Evolutionary conservation across 2,797 vertebrate species (phyloP).

Genomic region (Enteromius fasciolatus): DNA sequence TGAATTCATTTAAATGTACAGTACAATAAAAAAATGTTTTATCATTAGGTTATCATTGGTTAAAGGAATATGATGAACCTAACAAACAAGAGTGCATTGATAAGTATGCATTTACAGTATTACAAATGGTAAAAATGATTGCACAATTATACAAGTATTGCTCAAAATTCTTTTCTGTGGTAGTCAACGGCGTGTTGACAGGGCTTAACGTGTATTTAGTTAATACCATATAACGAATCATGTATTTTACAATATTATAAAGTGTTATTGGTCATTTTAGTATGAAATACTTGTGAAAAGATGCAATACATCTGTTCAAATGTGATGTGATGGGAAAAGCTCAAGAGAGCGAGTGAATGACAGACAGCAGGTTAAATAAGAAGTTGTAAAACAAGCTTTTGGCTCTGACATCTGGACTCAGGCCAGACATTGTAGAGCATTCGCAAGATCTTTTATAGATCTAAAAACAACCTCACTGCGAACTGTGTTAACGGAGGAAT

Average conservation of each 20-base stretch:
- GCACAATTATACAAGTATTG: background rate
- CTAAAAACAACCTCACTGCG: constrained; percentile 6
- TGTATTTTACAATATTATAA: background rate
- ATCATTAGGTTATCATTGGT: background rate
- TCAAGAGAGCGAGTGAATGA: constrained; percentile 7
- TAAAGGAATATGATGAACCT: background rate
- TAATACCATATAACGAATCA: background rate
- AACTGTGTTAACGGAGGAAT: background rate
- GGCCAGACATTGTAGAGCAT: constrained; percentile 1
- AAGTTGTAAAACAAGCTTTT: constrained; percentile 25
- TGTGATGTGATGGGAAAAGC: background rate
- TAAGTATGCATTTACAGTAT: background rate
- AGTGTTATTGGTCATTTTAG: background rate
- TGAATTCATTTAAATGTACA: background rate
- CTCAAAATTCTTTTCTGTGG: background rate
- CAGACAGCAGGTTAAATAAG: constrained; percentile 8
- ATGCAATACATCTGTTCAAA: constrained; percentile 18
- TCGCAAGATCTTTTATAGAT: constrained; percentile 11
- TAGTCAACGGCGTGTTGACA: background rate
- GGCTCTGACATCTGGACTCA: constrained; percentile 19
- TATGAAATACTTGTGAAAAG: background rate
- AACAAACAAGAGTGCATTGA: background rate
- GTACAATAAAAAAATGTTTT: background rate
- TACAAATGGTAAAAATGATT: background rate
- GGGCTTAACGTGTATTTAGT: background rate